Evolutionary conservation across 2,797 vertebrate genomes (phyloP).

Genomic region (Odontamblyopus lacepedii): DNA sequence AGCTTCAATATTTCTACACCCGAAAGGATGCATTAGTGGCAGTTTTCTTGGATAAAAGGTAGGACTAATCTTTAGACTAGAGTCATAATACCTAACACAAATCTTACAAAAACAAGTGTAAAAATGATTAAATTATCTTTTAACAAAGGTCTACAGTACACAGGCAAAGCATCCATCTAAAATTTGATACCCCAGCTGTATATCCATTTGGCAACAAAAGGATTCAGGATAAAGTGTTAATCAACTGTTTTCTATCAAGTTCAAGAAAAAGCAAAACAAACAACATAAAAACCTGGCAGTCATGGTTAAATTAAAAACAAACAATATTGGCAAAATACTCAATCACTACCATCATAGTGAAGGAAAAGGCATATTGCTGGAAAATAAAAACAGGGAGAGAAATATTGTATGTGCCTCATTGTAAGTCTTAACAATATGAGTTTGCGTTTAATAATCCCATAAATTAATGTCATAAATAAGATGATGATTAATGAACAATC

Average conservation of each 20-base stretch:
- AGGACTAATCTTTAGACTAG: conserved; percentile 44
- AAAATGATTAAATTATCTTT: conserved; percentile 50
- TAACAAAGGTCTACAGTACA: conserved; percentile 38
- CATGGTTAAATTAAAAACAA: conserved; percentile 63
- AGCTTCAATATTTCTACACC: conserved; percentile 44
- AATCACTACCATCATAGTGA: conserved; percentile 61
- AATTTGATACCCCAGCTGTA: conserved; percentile 48
- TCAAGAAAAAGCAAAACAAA: conserved; percentile 57
- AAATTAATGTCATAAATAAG: conserved; percentile 80
- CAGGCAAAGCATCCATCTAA: conserved; percentile 42
- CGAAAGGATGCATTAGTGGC: conserved; percentile 59
- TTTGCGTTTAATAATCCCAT: conserved; percentile 69
- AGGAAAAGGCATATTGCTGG: conserved; percentile 62
- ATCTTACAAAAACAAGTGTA: conserved; percentile 45
- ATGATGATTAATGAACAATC: conserved; percentile 71
- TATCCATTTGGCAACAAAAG: conserved; percentile 69
- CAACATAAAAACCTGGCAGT: conserved; percentile 73
- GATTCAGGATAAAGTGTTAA: conserved; percentile 61
- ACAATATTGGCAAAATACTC: conserved; percentile 69
- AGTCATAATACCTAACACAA: conserved; percentile 54
- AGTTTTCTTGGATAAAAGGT: conserved; percentile 46
- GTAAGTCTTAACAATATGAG: conserved; percentile 59
- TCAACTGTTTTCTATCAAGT: conserved; percentile 52
- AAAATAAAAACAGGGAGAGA: conserved; percentile 64
- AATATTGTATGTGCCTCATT: conserved; percentile 57